Conservation (phyloP, 2,888 invertebrate genomes). For the Oscheius sp. region DNA sequence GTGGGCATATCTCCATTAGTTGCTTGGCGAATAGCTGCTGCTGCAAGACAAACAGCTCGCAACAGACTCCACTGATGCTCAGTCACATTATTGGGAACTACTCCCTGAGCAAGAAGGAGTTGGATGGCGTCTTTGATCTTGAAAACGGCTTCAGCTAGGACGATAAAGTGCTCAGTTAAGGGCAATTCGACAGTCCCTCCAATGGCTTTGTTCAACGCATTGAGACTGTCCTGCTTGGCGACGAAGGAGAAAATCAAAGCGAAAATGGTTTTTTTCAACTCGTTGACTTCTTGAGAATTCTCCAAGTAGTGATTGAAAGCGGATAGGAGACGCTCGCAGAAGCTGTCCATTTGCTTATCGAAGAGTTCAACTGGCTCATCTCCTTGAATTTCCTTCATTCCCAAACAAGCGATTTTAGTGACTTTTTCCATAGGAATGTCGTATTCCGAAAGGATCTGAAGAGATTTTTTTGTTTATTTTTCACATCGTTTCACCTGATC, state of each 20-base stretch:
- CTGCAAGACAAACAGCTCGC: conserved; percentile 30
- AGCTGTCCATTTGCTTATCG: conserved; percentile 25
- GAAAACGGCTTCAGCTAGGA: conserved; percentile 46
- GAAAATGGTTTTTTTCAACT: conserved; percentile 36
- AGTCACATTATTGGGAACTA: neutral
- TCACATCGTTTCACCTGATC: conserved; percentile 15
- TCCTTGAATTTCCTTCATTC: conserved; percentile 30
- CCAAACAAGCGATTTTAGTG: conserved; percentile 40
- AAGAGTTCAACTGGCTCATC: neutral
- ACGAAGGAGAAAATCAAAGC: conserved; percentile 46
- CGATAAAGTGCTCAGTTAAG: conserved; percentile 51
- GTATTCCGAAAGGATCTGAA: conserved; percentile 46
- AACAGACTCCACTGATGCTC: conserved; percentile 29
- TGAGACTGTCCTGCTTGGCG: conserved; percentile 33
- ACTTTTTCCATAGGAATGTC: conserved; percentile 46
- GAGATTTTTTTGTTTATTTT: neutral
- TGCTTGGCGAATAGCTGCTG: conserved; percentile 34
- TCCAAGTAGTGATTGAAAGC: conserved; percentile 20
- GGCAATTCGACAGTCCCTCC: conserved; percentile 53
- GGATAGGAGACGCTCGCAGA: conserved; percentile 15
- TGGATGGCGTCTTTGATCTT: conserved; percentile 38
- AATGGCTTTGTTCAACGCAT: conserved; percentile 25
- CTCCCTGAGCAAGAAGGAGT: conserved; percentile 26
- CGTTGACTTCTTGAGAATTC: conserved; percentile 24
- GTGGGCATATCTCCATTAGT: conserved; percentile 47